phyloP scores from a whole-genome alignment of 2,113 vertebrate species.

The Nettapus auritus region DNA sequence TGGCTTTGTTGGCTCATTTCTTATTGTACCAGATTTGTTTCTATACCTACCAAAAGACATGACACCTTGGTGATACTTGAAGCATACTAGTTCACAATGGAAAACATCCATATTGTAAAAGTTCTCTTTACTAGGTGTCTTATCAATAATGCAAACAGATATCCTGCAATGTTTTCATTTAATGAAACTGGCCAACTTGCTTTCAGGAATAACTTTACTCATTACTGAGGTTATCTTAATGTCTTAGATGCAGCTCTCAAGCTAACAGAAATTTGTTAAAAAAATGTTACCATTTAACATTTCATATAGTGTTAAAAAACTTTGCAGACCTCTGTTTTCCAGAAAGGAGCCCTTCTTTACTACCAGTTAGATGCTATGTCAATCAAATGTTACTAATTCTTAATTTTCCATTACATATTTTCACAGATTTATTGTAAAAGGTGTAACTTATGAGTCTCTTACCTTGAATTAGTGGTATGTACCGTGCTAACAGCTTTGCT shows the following conservation, averaged over 20 bases:
- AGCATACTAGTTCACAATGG: too few relatives aligned
- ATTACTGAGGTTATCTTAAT: not conserved
- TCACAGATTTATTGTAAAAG: not conserved
- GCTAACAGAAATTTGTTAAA: not conserved
- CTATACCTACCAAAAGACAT: too few relatives aligned
- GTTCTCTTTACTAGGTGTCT: too few relatives aligned
- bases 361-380: not conserved
- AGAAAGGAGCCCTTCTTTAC: not conserved
- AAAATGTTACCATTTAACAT: not conserved
- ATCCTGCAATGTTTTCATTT: not conserved
- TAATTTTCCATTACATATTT: not conserved
- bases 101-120: too few relatives aligned
- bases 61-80: too few relatives aligned
- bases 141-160: too few relatives aligned
- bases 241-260: not conserved
- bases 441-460: not conserved
- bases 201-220: not conserved
- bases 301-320: not conserved
- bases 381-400: not conserved
- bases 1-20: too few relatives aligned
- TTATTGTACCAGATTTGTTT: too few relatives aligned
- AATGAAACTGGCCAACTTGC: not conserved
- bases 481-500: conserved; percentile 79
- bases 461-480: conserved; percentile 79
- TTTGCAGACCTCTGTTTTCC: not conserved